A percentile compares a stretch with the other conserved stretches of the same genome.
These are phyloP conservation scores for Eciton burchellii DNA, from an alignment of 1,140 invertebrate genomes.

Conservation along the genomic window DNA sequence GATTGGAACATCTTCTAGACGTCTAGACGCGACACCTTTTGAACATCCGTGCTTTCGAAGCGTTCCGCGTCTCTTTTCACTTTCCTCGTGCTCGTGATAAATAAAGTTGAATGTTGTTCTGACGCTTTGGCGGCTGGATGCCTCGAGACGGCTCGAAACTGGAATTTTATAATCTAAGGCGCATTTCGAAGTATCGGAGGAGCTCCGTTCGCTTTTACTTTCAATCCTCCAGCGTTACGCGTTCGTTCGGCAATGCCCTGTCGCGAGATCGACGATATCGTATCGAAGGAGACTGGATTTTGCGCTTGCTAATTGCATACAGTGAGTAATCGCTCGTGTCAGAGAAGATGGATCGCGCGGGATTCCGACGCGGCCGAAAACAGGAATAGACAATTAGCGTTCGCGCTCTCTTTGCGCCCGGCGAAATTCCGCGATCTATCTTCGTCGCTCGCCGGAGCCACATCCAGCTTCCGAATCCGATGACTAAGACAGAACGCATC, in stretches of 20 bases:
- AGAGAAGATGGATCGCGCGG: slow-evolving; percentile 42
- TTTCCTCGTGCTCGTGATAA: background rate
- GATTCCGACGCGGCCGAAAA: slow-evolving; percentile 21
- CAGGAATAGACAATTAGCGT: slow-evolving; percentile 44
- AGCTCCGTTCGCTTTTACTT: background rate
- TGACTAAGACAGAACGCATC: slow-evolving; percentile 2
- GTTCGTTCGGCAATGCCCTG: background rate
- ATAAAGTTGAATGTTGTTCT: slow-evolving; percentile 1
- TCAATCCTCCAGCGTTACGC: background rate
- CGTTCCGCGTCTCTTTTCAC: slow-evolving; percentile 2
- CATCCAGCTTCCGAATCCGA: slow-evolving; percentile 3
- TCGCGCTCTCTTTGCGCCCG: slow-evolving; percentile 30
- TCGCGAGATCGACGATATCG: slow-evolving; percentile 15
- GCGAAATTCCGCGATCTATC: slow-evolving; percentile 42
- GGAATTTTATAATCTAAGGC: background rate
- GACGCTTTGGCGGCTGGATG: background rate
- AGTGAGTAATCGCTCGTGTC: slow-evolving; percentile 37
- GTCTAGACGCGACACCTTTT: background rate
- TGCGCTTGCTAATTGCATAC: slow-evolving; percentile 11
- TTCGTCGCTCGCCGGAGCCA: background rate
- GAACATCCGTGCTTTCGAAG: slow-evolving; percentile 9
- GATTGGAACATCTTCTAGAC: background rate
- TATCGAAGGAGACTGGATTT: background rate
- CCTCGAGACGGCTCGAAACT: background rate
- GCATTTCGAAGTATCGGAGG: background rate